phyloP scores from a whole-genome alignment of 2,888 invertebrate species.

The Amphipyra tragopoginis region DNA sequence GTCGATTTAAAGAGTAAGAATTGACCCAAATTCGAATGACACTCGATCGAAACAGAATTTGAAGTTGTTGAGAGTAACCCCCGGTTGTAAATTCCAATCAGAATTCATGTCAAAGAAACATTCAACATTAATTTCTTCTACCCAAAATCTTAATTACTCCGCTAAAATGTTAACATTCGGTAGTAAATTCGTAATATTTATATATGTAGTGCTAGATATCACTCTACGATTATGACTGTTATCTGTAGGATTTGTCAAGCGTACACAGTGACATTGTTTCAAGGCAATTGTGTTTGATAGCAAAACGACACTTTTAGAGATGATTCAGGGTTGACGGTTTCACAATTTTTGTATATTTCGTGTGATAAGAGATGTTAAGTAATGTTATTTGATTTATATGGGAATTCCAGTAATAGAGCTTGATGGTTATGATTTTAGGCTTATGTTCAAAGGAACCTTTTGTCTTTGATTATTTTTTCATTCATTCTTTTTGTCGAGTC shows the following conservation, averaged over 20 bases:
- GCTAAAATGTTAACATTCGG: conserved; percentile 5
- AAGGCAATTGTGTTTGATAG: conserved; percentile 44
- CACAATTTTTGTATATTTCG: not conserved
- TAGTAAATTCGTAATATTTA: conserved; percentile 19
- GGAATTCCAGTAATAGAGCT: not conserved
- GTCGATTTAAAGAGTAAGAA: too few relatives aligned
- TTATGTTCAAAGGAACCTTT: not conserved
- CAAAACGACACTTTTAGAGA: conserved; percentile 22
- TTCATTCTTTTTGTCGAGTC: too few relatives aligned
- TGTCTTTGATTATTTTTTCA: too few relatives aligned
- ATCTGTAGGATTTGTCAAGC: conserved; percentile 44
- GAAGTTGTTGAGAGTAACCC: too few relatives aligned
- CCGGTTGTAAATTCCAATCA: too few relatives aligned
- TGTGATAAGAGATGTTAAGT: conserved; percentile 6
- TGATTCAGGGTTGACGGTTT: conserved; percentile 27
- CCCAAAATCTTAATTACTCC: too few relatives aligned
- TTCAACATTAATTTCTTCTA: too few relatives aligned
- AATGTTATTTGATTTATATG: not conserved
- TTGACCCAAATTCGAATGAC: too few relatives aligned
- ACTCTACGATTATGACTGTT: conserved; percentile 20
- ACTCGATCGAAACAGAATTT: too few relatives aligned
- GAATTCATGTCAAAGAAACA: too few relatives aligned
- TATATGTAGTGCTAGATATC: conserved; percentile 12
- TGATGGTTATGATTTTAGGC: not conserved
- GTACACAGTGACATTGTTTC: conserved; percentile 38